Conservation (phyloP, 2,888 invertebrate genomes). For the Microctonus brassicae region DNA sequence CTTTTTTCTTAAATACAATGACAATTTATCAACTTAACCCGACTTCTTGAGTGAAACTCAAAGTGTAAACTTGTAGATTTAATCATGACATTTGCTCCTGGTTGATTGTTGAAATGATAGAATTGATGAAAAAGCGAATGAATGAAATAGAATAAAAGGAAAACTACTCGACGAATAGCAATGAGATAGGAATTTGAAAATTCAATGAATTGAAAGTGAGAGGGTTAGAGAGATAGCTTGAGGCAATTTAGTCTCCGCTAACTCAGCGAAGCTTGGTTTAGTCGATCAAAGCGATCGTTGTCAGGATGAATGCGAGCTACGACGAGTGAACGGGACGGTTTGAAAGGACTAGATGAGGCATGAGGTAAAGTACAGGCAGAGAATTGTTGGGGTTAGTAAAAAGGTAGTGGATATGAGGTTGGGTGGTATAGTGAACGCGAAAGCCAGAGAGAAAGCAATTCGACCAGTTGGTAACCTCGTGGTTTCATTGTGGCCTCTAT, state of each 20-base stretch:
- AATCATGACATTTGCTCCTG: background rate
- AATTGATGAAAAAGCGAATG: background rate
- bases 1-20: background rate
- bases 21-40: background rate
- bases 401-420: background rate
- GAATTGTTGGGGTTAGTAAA: slow-evolving; percentile 37
- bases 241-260: slow-evolving; percentile 4
- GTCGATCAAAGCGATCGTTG: slow-evolving; percentile 15
- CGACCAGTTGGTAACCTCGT: slow-evolving; percentile 61
- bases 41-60: background rate
- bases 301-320: background rate
- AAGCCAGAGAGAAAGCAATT: slow-evolving; percentile 51
- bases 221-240: background rate
- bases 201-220: background rate
- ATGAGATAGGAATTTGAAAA: background rate
- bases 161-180: too few species aligned
- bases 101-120: background rate
- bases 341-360: background rate
- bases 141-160: background rate
- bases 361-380: background rate
- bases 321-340: background rate
- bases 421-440: slow-evolving; percentile 17
- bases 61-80: background rate
- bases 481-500: slow-evolving; percentile 59
- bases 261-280: slow-evolving; percentile 3